Base-by-base conservation (phyloP, 2,113 vertebrate genomes). In the Chelonoidis abingdonii region DNA sequence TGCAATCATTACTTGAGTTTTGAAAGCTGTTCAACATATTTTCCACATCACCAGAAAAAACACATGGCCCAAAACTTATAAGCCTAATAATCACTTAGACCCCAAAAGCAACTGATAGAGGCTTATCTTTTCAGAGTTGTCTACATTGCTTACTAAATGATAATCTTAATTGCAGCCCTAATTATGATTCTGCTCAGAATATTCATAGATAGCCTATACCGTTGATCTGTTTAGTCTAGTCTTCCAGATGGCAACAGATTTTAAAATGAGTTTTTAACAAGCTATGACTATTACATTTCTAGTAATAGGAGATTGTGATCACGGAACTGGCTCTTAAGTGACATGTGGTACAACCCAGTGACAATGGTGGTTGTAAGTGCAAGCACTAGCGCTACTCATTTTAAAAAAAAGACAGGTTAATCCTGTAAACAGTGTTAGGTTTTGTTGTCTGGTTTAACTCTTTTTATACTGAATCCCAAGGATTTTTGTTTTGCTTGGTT, bases 211-310 rank as follows among this genome's bases (percentile, higher is more conserved):
- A 98, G 95, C 97, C 95, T 97, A 98, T 97, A 97, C 95, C 97
- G 96, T 97, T 96, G 90, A 97, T 97, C 95, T 98, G 93, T 98
- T 98, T 98, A 98, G 98, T 98, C 98, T 98, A 97, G 94, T 98
- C 98, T 98, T 98, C 97, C 98, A 98, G 97, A 98, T 98, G 98
- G 98, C 93, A 97, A 97, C 95, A 97, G 97, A 98, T 98, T 97
- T 98, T 93, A 97, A 97, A 98, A 95, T 95, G 98, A 97, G 93
- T 98, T 98, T 98, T 97, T 97, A 96, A 96, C 93, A 97, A 97
- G 95, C 98, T 97, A 97, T 82, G 95, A 97, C 96, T 98, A 98
- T 97, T 98, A 91, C 1, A 21, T 97, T 98, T 98, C 97, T 98
- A 98, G 98, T 97, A 98, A 97, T 97, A 97, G 95, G 90, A 80